Conservation (phyloP, 2,888 invertebrate species). For the Diplazon laetatorius region DNA sequence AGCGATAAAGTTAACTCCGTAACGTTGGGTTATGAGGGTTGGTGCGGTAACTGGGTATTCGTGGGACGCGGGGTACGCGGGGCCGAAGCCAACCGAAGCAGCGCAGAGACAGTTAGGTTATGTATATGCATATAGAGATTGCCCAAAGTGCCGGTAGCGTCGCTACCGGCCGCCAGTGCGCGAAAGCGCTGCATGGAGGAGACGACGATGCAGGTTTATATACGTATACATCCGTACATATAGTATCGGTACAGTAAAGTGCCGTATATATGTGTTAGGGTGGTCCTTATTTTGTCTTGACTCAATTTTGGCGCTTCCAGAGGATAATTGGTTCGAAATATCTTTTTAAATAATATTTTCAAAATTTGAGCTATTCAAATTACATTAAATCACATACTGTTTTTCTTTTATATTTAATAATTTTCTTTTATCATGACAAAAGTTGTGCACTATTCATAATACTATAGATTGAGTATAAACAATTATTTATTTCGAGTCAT, state of each 20-base stretch:
- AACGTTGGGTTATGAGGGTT: slow-evolving; percentile 67
- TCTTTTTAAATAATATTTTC: no score
- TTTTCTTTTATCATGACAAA: no score
- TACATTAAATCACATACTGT: no score
- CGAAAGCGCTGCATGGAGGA: slow-evolving; percentile 40
- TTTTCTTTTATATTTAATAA: no score
- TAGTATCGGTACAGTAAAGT: slow-evolving; percentile 64
- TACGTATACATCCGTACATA: background rate
- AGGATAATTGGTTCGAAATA: no score
- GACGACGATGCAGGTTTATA: slow-evolving; percentile 40
- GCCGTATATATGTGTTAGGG: slow-evolving; percentile 49
- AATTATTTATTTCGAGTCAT: no score
- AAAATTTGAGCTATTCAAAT: no score
- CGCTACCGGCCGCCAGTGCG: slow-evolving; percentile 30
- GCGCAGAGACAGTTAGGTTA: slow-evolving; percentile 20
- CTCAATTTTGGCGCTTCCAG: no score
- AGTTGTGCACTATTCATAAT: no score
- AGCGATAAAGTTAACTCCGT: slow-evolving; percentile 73
- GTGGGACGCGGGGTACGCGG: slow-evolving; percentile 52
- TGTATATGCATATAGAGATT: slow-evolving; percentile 25
- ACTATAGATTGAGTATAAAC: no score
- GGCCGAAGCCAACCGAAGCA: slow-evolving; percentile 46
- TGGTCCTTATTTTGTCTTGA: no score
- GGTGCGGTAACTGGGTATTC: slow-evolving; percentile 62
- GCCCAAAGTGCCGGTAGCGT: slow-evolving; percentile 35